Conservation (phyloP, 1,140 invertebrate genomes). For the Zaprionus davidi region DNA sequence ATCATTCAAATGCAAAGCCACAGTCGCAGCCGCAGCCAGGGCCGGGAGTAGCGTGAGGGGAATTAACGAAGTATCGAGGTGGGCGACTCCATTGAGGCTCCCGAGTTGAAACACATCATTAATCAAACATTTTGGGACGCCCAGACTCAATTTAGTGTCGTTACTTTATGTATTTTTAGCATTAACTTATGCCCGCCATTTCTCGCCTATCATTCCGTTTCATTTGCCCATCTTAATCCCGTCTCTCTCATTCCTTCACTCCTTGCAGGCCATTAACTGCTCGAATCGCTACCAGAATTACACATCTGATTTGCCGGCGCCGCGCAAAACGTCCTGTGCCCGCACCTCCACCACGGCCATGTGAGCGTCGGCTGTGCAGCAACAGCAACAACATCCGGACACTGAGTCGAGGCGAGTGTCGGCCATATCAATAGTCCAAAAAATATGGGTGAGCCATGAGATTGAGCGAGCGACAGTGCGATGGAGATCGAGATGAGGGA, state of each 20-base stretch:
- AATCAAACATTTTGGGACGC: conserved; percentile 69
- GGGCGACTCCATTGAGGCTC: conserved; percentile 29
- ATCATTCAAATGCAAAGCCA: conserved; percentile 80
- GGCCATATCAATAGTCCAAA: conserved; percentile 15
- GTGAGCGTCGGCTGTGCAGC: conserved; percentile 34
- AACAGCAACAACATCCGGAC: background rate
- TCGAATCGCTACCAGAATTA: conserved; percentile 77
- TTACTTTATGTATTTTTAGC: conserved; percentile 60
- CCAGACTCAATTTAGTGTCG: conserved; percentile 45
- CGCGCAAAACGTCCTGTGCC: conserved; percentile 75
- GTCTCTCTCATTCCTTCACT: conserved; percentile 25
- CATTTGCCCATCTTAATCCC: conserved; percentile 3
- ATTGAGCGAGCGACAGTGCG: conserved; percentile 48
- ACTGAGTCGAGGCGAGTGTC: background rate
- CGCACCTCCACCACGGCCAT: conserved; percentile 78
- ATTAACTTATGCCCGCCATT: conserved; percentile 52
- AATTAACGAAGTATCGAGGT: conserved; percentile 39
- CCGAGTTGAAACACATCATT: conserved; percentile 59
- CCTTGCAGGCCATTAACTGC: conserved; percentile 76
- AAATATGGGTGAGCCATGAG: conserved; percentile 23
- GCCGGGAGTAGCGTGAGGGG: conserved; percentile 17
- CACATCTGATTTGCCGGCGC: conserved; percentile 79
- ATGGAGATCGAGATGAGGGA: conserved; percentile 15
- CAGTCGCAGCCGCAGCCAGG: conserved; percentile 34
- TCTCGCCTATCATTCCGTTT: conserved; percentile 11